Base-by-base conservation (phyloP, 2,888 invertebrate species). In the Cerceris ruficornis region DNA sequence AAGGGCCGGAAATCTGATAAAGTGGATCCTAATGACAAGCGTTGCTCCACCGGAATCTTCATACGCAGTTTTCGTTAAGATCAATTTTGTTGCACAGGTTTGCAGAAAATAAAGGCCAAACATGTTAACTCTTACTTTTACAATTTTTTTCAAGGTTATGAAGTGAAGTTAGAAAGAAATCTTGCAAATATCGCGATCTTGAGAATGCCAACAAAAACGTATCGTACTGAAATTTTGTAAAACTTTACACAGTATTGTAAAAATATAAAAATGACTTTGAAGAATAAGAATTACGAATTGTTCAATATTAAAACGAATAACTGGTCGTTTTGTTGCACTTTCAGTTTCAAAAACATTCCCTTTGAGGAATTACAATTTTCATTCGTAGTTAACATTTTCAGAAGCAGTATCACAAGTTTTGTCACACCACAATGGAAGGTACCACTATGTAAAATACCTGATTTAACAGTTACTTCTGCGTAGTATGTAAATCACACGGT, bases 21-120 rank as follows among this genome's bases (percentile, higher is more conserved):
- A 69, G 49, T 75, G 68, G 0, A 86, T 69, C 66, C 73, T 85
- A 6, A 81, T 75, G 0, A 57, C 6, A 6, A 82, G 72, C 11
- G 9, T 1, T 5, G 57, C 58, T 0, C 77, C 86, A 2, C 58
- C 80, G 0, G 83, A 80, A 59, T 88, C 87, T 14, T 6, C 28
- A 14, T 82, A 61, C 7, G 75, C 69, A 7, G 64, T 60, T 43
- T 81, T 74, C 9, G 73, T 72, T 39, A 88, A 46, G 17, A 58
- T 41, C 46, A 88, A 54, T 13, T 65, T 60, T 7, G 72, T 55
- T 13, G 85, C 61, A 17, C 74, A 82, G 13, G 73, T 61, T 39
- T 87, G 82, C 5, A 86, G 14, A 7, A 83, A 75, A 50, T 78
- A 87, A 14, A 87, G 69, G 15, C 55, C 79, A 13, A 71, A 68